Base-by-base conservation (phyloP, 2,888 invertebrate genomes). In the Toxonevra muliebris region DNA sequence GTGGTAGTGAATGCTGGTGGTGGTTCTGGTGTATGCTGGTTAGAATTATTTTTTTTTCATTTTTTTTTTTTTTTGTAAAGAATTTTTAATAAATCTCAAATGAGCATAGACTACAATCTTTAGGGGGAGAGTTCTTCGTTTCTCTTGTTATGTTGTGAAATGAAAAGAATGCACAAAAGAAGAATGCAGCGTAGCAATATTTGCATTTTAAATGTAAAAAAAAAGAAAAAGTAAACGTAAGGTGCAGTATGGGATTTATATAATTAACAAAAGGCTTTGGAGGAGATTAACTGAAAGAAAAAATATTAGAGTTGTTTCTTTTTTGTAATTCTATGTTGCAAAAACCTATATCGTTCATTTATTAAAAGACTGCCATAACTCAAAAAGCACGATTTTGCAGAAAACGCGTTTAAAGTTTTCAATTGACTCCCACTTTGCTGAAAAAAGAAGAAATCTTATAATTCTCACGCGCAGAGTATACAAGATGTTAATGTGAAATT, bases 51-150 rank as follows among this genome's bases (percentile, higher is more conserved):
- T 54, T 19, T n/a, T 72, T 72, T 68, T n/a, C n/a, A n/a, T n/a
- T 73, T 62, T 71, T 64, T 68, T 43, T 73, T 58, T 42, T 74
- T 50, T 41, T 71, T 74, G 78, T 77, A 79, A 82, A 80, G 82
- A 82, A 82, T 81, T 82, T 82, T 82, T 82, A 82, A 82, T 82
- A 82, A 82, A 80, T 82, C 82, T 82, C 82, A 80, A 82, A 82
- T 82, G 82, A 77, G 79, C 81, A 79, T 72, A 71, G 71, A 73
- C 69, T 73, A 71, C 70, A 59, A 68, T 69, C 71, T 74, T 74
- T 61, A 50, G 70, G 66, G 64, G 69, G 52, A 42, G n/a, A 41
- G 20, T 45, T 48, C 12, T 12, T 15, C 48, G 12, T 8, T 15
- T 2, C 48, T 48, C 48, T 48, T n/a, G 12, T 15, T 48, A 2